Base-by-base conservation (phyloP, 2,888 invertebrate genomes). In the Nezara viridula region DNA sequence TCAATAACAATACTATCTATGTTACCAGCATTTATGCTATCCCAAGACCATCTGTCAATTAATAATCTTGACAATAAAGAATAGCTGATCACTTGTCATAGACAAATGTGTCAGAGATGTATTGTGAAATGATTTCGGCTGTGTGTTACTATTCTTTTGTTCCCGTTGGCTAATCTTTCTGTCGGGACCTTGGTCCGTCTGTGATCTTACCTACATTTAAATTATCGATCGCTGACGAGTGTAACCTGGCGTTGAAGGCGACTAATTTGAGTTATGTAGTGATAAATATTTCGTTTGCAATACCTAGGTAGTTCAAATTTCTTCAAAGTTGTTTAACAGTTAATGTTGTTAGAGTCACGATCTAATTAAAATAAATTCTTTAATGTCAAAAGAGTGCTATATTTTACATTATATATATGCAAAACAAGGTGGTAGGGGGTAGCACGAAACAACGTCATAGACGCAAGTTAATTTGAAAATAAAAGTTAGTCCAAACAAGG, bases 71-170 rank as follows among this genome's bases (percentile, higher is more conserved):
- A 86, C 86, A 86, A 86, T 86, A 52, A 86, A 32, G 52, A 86
- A 55, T 32, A 40, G 86, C 86, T 73, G 52, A 86, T 86, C 86
- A 55, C 50, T 73, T 86, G 86, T 86, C 86, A 86, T 40, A 52
- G 86, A 60, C 24, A 86, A 50, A 40, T 86, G 86, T 86, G 86
- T 86, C 86, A 86, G n/a, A 40, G 86, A 55, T 86, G 86, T 55
- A 86, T 86, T 86, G 86, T 86, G 86, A 86, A 86, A 86, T 55
- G 86, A 55, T 55, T 86, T 55, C 52, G 52, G 60, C 6, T 86
- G 86, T 60, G 32, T 37, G 55, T 55, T 52, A 52, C 55, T 86
- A 86, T 86, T 60, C 55, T 86, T 86, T 86, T 86, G 86, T 86
- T 55, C 14, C 55, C 52, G 37, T 86, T 86, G 86, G 52, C 52